Evolutionary conservation across 2,888 invertebrate species (phyloP).

Genomic region (Lycaena phlaeas): DNA sequence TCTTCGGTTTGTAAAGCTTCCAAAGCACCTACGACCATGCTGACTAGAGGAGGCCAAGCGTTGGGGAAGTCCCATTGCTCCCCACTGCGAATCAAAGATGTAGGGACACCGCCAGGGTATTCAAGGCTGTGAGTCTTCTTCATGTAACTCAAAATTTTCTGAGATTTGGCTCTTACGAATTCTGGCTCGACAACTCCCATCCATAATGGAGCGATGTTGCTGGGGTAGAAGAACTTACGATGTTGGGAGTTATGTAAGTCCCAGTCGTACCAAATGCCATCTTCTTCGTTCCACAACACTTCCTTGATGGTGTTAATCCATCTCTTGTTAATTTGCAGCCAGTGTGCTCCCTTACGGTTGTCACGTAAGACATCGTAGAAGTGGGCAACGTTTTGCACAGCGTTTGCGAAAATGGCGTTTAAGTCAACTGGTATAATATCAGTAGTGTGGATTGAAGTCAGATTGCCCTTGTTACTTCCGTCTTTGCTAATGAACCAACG

Average conservation of each 20-base stretch:
- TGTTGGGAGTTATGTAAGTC: conserved; percentile 70
- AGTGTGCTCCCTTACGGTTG: conserved; percentile 55
- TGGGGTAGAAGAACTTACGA: conserved; percentile 79
- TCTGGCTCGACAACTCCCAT: conserved; percentile 68
- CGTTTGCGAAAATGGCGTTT: conserved; percentile 82
- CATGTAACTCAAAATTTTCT: conserved; percentile 70
- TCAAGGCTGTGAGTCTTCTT: conserved; percentile 53
- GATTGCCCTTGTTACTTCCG: conserved; percentile 72
- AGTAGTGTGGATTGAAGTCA: conserved; percentile 77
- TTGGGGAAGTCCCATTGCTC: conserved; percentile 89
- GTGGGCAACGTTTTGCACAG: conserved; percentile 75
- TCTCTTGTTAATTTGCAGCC: conserved; percentile 63
- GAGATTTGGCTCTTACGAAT: conserved; percentile 45
- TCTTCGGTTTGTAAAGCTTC: conserved; percentile 72
- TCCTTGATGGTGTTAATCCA: conserved; percentile 76
- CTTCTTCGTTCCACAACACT: conserved; percentile 82
- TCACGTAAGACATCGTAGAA: conserved; percentile 72
- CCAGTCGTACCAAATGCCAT: conserved; percentile 87
- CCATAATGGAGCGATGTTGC: conserved; percentile 84
- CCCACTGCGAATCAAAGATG: conserved; percentile 77
- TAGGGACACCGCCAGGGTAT: conserved; percentile 79
- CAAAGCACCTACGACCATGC: conserved; percentile 81
- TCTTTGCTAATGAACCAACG: conserved; percentile 79
- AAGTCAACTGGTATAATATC: conserved; percentile 86
- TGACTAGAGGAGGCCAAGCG: conserved; percentile 88